phyloP scores from a whole-genome alignment of 2,797 vertebrate species.

The Acanthurus leucopareius region DNA sequence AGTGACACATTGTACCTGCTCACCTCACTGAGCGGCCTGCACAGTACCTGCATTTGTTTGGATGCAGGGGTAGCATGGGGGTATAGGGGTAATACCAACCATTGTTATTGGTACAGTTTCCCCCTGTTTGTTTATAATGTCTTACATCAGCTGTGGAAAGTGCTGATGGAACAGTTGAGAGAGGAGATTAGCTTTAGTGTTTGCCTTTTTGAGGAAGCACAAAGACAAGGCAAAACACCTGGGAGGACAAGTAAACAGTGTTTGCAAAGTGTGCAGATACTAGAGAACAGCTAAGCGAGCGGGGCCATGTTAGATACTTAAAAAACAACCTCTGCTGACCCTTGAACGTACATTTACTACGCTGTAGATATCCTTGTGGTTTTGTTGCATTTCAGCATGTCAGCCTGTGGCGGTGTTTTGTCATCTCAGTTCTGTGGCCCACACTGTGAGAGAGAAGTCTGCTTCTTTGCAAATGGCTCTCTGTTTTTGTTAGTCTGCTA shows the following conservation, averaged over 20 bases:
- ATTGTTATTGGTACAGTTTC: conserved; percentile 60
- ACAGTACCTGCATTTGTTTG: conserved; percentile 41
- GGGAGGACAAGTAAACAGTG: conserved; percentile 1
- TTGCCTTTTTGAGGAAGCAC: conserved; percentile 37
- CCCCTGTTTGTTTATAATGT: conserved; percentile 63
- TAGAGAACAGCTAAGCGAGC: conserved; percentile 16
- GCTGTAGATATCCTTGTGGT: conserved; percentile 29
- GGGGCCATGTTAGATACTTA: background rate
- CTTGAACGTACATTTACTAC: background rate
- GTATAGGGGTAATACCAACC: conserved; percentile 40
- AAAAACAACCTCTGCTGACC: conserved; percentile 7
- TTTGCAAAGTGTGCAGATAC: conserved; percentile 29
- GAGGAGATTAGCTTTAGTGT: conserved; percentile 40
- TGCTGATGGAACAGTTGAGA: conserved; percentile 64
- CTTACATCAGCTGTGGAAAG: conserved; percentile 62
- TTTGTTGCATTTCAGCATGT: conserved; percentile 28
- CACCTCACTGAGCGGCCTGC: background rate
- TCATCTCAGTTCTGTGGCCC: conserved; percentile 13
- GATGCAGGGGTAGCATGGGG: background rate
- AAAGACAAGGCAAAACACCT: conserved; percentile 49
- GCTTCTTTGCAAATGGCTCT: conserved; percentile 41
- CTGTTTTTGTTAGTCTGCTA: conserved; percentile 38
- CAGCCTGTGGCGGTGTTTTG: background rate
- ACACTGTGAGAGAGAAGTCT: conserved; percentile 13
- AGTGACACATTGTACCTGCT: conserved; percentile 7